A percentile compares a stretch with the other conserved stretches of the same genome.
Conservation (phyloP, 2,888 invertebrate genomes). For the Parthenolecanium corni region DNA sequence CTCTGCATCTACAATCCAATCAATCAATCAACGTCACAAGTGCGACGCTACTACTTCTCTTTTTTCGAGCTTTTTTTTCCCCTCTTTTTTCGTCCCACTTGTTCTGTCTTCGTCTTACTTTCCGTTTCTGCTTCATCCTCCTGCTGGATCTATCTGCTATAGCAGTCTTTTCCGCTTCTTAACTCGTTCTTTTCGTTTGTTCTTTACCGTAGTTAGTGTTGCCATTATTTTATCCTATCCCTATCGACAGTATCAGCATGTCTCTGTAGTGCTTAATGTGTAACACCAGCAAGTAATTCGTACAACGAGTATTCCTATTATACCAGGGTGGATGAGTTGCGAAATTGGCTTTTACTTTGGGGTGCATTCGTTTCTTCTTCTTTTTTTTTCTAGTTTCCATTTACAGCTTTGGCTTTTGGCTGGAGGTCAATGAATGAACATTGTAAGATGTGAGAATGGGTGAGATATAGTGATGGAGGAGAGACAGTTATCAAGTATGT, state of each 20-base stretch:
- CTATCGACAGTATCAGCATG: conserved; percentile 27
- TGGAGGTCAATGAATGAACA: no score
- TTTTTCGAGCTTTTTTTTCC: conserved; percentile 5
- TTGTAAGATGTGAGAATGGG: no score
- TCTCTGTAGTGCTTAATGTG: conserved; percentile 23
- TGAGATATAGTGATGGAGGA: no score
- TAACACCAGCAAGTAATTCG: conserved; percentile 9
- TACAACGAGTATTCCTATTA: conserved; percentile 1
- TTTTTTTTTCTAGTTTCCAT: no score
- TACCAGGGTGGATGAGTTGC: neutral
- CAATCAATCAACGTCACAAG: conserved; percentile 29
- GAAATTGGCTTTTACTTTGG: no score
- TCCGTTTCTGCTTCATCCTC: neutral
- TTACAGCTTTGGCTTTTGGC: no score
- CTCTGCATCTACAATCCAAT: conserved; percentile 29
- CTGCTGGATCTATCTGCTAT: conserved; percentile 13
- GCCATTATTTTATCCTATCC: conserved; percentile 26
- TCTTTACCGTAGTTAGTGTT: conserved; percentile 28
- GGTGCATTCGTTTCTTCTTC: no score
- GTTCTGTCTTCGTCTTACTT: neutral
- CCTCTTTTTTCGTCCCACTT: neutral
- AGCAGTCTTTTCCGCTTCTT: conserved; percentile 28
- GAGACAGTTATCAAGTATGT: no score
- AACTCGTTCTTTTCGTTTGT: conserved; percentile 28
- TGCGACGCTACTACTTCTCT: conserved; percentile 24